Evolutionary conservation across 2,888 invertebrate species (phyloP).

Genomic region (Apodemia zela): DNA sequence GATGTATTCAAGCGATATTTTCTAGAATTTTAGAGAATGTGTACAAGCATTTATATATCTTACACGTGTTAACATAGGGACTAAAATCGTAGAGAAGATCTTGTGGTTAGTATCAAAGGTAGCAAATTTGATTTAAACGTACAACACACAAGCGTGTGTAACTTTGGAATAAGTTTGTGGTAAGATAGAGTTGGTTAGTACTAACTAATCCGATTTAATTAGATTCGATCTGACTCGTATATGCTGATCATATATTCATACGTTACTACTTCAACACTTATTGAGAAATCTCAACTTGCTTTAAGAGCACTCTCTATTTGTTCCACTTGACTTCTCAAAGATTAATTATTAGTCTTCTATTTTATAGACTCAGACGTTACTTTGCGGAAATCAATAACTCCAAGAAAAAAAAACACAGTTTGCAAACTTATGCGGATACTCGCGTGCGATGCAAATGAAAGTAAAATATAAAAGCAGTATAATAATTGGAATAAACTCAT

Average conservation of each 20-base stretch:
- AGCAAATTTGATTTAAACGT: conserved; percentile 11
- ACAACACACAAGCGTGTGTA: neutral
- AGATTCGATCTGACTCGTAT: conserved; percentile 4
- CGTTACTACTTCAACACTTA: neutral
- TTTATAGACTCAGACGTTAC: too few relatives aligned
- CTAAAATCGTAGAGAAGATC: neutral
- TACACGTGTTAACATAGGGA: neutral
- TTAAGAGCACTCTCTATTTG: neutral
- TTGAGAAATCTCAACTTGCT: neutral
- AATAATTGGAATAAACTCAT: too few relatives aligned
- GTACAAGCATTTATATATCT: neutral
- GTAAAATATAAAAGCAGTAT: too few relatives aligned
- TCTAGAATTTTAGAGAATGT: neutral
- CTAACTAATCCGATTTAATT: conserved; percentile 9
- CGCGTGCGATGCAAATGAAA: too few relatives aligned
- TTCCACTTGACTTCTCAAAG: too few relatives aligned
- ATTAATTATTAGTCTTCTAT: too few relatives aligned
- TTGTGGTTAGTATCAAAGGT: neutral
- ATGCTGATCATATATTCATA: neutral
- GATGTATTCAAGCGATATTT: conserved; percentile 13
- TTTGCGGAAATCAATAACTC: too few relatives aligned
- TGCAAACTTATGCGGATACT: too few relatives aligned
- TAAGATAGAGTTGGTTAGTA: neutral
- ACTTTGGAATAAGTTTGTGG: conserved; percentile 10
- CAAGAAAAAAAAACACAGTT: too few relatives aligned